Conservation (phyloP, 2,888 invertebrate genomes). For the Trissolcus brochymenae region DNA sequence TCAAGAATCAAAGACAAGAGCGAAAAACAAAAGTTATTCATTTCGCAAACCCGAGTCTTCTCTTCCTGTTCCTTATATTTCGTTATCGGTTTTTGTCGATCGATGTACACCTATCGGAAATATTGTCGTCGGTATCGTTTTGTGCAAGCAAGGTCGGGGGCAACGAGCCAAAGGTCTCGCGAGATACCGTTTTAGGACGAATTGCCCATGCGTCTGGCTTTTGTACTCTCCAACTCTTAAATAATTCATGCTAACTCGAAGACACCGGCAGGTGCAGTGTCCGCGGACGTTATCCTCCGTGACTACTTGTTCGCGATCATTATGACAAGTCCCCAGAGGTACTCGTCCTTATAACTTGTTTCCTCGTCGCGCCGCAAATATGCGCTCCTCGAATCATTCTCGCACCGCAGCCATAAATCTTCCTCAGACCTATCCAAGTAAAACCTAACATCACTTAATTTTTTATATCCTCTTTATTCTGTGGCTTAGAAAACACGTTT, state of each 20-base stretch:
- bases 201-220: constrained; percentile 54
- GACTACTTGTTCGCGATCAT: constrained; percentile 50
- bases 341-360: constrained; percentile 32
- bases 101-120: constrained; percentile 21
- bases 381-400: constrained; percentile 29
- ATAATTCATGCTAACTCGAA: constrained; percentile 62
- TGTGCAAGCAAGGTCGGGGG: constrained; percentile 57
- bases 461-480: too few relatives aligned
- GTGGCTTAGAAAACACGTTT: too few relatives aligned
- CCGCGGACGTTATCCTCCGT: constrained; percentile 38
- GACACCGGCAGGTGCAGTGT: constrained; percentile 54
- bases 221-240: constrained; percentile 56
- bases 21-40: background rate
- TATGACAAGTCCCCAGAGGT: constrained; percentile 39
- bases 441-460: too few relatives aligned
- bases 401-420: constrained; percentile 35
- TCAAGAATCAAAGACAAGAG: too few relatives aligned
- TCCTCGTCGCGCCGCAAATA: constrained; percentile 31
- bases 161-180: constrained; percentile 58
- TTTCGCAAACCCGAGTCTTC: background rate
- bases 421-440: background rate
- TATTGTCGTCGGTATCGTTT: constrained; percentile 36
- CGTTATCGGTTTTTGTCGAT: constrained; percentile 17
- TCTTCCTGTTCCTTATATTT: constrained; percentile 17
- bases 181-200: constrained; percentile 59